Evolutionary conservation across 2,888 invertebrate genomes (phyloP).

Genomic region (Dione juno): DNA sequence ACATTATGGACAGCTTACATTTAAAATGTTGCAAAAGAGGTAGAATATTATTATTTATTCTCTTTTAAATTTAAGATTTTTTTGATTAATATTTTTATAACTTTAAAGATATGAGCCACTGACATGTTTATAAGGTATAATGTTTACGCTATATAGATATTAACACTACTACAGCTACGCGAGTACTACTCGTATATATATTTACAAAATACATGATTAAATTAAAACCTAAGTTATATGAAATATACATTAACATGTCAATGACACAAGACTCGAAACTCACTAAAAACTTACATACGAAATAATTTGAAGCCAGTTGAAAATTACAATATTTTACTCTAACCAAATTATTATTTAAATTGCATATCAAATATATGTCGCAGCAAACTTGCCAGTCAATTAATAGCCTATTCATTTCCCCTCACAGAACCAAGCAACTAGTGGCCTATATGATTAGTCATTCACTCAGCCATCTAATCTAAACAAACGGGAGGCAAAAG

Average conservation of each 20-base stretch:
- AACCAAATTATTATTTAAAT: neutral
- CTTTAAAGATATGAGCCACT: conserved; percentile 20
- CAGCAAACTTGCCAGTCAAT: too few species aligned
- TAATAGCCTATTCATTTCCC: too few species aligned
- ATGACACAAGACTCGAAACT: neutral
- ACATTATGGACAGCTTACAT: neutral
- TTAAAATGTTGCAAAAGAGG: neutral
- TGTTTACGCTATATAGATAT: conserved; percentile 4
- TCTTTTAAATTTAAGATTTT: neutral
- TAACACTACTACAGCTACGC: conserved; percentile 15
- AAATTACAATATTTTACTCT: neutral
- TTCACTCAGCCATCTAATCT: too few species aligned
- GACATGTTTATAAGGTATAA: conserved; percentile 9
- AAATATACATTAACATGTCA: conserved; percentile 16
- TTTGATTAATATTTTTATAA: neutral
- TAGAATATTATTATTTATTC: neutral
- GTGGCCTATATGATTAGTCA: too few species aligned
- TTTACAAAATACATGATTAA: conserved; percentile 8
- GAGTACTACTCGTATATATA: conserved; percentile 3
- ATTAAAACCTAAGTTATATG: neutral
- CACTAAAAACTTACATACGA: neutral
- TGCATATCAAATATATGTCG: neutral
- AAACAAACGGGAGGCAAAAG: too few species aligned
- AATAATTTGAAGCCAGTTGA: neutral
- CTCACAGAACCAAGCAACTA: too few species aligned